These are phyloP conservation scores for Drosophila hydei DNA, from an alignment of 1,140 invertebrate genomes.

Conservation along the genomic window DNA sequence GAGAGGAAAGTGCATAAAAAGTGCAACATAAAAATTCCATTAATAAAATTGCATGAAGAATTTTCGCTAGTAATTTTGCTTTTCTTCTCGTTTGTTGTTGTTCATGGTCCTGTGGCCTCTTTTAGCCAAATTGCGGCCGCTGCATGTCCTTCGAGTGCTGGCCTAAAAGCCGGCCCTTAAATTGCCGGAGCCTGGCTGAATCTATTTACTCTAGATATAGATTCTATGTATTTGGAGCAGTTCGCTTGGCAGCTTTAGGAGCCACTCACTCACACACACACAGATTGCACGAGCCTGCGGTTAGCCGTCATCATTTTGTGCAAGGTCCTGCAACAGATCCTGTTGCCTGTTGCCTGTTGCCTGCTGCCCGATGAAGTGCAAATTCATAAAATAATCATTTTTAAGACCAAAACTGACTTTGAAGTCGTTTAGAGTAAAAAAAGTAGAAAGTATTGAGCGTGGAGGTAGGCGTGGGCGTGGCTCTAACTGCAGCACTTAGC, in stretches of 20 bases:
- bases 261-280: too few relatives aligned
- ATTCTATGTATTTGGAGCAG: too few relatives aligned
- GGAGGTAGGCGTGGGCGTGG: neutral
- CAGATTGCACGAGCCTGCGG: slow-evolving; percentile 2
- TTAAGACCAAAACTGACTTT: slow-evolving; percentile 28
- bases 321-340: slow-evolving; percentile 10
- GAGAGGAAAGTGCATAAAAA: slow-evolving; percentile 27
- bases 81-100: neutral
- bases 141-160: slow-evolving; percentile 23
- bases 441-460: neutral
- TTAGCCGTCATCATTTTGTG: slow-evolving; percentile 40
- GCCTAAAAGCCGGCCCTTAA: slow-evolving; percentile 19
- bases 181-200: slow-evolving; percentile 1
- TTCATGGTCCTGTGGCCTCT: slow-evolving; percentile 12
- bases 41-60: slow-evolving; percentile 63
- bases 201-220: too few relatives aligned
- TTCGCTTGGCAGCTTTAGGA: too few relatives aligned
- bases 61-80: slow-evolving; percentile 21
- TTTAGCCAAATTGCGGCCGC: slow-evolving; percentile 33
- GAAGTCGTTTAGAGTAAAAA: slow-evolving; percentile 27
- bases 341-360: slow-evolving; percentile 10
- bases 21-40: slow-evolving; percentile 64
- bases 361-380: slow-evolving; percentile 44
- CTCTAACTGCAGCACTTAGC: slow-evolving; percentile 3
- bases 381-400: slow-evolving; percentile 59